A percentile compares a stretch with the other conserved stretches of the same genome.
Evolutionary conservation across 2,113 vertebrate genomes (phyloP).

Genomic region (Sturnus vulgaris): DNA sequence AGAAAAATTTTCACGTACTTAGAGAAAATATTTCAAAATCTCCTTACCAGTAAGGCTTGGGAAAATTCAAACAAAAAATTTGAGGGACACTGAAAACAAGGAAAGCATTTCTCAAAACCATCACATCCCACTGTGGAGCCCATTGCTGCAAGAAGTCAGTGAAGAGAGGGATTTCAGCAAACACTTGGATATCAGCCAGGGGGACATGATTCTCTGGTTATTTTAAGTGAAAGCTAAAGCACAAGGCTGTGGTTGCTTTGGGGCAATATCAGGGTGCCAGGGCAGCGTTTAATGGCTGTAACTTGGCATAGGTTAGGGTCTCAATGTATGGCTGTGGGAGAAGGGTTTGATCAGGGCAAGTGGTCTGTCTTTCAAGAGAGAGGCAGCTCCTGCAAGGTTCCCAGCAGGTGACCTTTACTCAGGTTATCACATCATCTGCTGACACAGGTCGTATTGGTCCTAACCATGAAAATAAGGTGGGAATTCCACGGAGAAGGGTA

Average conservation of each 20-base stretch:
- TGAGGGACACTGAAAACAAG: background rate
- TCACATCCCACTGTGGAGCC: background rate
- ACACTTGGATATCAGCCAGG: background rate
- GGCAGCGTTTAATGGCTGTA: background rate
- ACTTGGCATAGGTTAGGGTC: background rate
- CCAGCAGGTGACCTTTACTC: background rate
- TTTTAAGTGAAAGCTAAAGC: background rate
- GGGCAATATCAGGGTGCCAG: background rate
- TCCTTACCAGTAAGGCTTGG: background rate
- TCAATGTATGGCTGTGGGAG: background rate
- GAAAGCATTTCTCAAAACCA: background rate
- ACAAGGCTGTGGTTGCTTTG: background rate
- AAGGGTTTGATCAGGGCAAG: background rate
- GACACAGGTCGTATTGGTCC: background rate
- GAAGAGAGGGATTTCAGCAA: background rate
- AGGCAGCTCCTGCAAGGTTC: background rate
- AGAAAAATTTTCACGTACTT: background rate
- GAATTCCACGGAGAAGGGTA: background rate
- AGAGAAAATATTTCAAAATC: background rate
- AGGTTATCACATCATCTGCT: background rate
- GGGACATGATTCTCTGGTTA: background rate
- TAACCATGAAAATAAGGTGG: background rate
- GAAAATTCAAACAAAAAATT: background rate
- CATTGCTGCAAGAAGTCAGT: background rate
- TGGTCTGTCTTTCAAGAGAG: background rate